Base-by-base conservation (phyloP, 2,888 invertebrate species). In the Plusia festucae region DNA sequence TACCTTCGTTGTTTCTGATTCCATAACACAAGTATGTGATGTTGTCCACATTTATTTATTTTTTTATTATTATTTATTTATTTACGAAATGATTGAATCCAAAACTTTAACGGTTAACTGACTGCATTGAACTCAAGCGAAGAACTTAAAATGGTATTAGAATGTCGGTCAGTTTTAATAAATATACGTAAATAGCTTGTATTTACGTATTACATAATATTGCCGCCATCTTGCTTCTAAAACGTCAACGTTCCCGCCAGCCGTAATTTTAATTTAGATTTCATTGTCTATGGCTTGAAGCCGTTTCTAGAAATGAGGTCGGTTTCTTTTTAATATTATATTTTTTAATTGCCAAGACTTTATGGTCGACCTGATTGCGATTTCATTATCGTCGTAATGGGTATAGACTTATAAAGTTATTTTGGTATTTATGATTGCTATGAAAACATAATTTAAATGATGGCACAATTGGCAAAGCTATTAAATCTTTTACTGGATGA, bases 211-310 rank as follows among this genome's bases (percentile, higher is more conserved):
- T 40, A 40, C 40, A 53, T 76, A 70, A 76, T 73, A 70, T 30
- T 27, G 63, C 54, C 62, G 70, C 78, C 74, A 77, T 82, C 72
- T 82, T 75, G 71, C 60, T 77, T 65, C 55, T 13, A 56, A 68
- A 76, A 78, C 73, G 73, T 78, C 81, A 79, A 77, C 64, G 70
- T 81, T 78, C 71, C 74, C 70, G 71, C 73, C 71, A 67, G 15
- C 18, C 46, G 46, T 68, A 65, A 68, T 58, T 69, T 78, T 78
- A 82, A 79, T 82, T 79, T 73, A 77, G 79, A 83, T 83, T 82
- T 82, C 83, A 83, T 83, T 82, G 78, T 81, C 73, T 79, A 63
- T 70, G 68, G 65, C 65, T 65, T 71, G 60, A 70, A 74, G 60
- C 67, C 53, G 71, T 75, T 75, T 53, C 70, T 49, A 66, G 73